Percentiles rank a stretch among this genome's conserved stretches.
phyloP scores from a whole-genome alignment of 64 coral and sea anemone genomes.

The Montipora capricornis region DNA sequence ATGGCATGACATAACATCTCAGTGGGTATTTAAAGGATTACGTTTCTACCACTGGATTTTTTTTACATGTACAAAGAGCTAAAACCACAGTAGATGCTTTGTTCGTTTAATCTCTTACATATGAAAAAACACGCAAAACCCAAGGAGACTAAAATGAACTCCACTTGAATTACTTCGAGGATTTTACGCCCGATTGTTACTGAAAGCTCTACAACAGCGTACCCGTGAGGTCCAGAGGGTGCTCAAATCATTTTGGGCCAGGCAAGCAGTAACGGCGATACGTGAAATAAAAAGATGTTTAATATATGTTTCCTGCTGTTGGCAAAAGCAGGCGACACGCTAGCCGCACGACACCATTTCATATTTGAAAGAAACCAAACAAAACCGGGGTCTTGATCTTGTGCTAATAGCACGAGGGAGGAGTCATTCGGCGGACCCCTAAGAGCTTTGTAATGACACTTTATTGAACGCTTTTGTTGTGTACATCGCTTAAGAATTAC shows the following conservation, averaged over 20 bases:
- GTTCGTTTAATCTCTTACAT: slow-evolving; percentile 30
- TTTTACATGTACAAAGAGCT: not conserved
- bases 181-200: not conserved
- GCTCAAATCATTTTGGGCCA: slow-evolving; percentile 28
- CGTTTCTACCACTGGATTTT: not conserved
- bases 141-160: not conserved
- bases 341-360: slow-evolving; percentile 23
- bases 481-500: slow-evolving; percentile 10
- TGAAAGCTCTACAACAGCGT: slow-evolving; percentile 4
- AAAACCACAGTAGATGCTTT: not conserved
- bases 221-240: not conserved
- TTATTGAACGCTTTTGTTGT: slow-evolving; percentile 30
- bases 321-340: slow-evolving; percentile 28
- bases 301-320: slow-evolving; percentile 32
- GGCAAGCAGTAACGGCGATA: not conserved
- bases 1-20: not conserved
- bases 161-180: not conserved
- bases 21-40: slow-evolving; percentile 37
- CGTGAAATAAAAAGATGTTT: slow-evolving; percentile 16
- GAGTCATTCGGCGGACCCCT: slow-evolving; percentile 36
- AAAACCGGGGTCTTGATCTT: slow-evolving; percentile 33
- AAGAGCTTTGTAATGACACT: slow-evolving; percentile 29
- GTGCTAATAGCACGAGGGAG: slow-evolving; percentile 36
- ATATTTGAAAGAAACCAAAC: slow-evolving; percentile 30
- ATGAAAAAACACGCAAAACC: not conserved